Conservation (phyloP, 2,888 invertebrate genomes). For the Hedya salicella region DNA sequence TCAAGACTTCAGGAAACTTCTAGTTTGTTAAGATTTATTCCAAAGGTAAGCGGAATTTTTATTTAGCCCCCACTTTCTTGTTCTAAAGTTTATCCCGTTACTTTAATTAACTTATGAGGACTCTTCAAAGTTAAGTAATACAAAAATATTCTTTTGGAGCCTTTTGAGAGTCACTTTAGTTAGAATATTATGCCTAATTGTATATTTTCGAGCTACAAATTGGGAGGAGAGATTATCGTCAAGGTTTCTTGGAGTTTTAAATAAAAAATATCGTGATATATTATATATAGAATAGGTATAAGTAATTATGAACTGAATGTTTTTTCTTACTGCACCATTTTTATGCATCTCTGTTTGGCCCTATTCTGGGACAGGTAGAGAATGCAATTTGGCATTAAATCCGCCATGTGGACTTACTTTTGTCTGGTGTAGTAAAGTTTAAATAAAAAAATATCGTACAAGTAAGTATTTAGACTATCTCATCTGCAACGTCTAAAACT, state of each 20-base stretch:
- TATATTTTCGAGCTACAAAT: background rate
- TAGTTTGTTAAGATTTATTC: slow-evolving; percentile 16
- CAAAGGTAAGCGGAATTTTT: slow-evolving; percentile 10
- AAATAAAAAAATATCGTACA: too few relatives aligned
- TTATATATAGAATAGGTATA: too few relatives aligned
- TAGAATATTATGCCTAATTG: background rate
- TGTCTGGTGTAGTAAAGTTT: too few relatives aligned
- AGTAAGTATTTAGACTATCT: too few relatives aligned
- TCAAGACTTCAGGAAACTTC: slow-evolving; percentile 16
- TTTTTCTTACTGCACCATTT: too few relatives aligned
- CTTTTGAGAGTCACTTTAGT: background rate
- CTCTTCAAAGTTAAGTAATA: slow-evolving; percentile 2
- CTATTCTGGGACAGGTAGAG: too few relatives aligned
- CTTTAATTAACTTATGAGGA: slow-evolving; percentile 25
- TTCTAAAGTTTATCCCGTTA: slow-evolving; percentile 10
- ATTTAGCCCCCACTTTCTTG: slow-evolving; percentile 24
- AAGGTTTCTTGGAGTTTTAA: background rate
- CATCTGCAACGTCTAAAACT: too few relatives aligned
- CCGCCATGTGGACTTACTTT: too few relatives aligned
- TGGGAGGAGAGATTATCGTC: background rate
- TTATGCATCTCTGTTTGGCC: too few relatives aligned
- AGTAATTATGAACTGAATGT: too few relatives aligned
- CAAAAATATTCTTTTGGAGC: slow-evolving; percentile 14
- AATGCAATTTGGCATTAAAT: too few relatives aligned
- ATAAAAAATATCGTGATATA: background rate